phyloP scores from a whole-genome alignment of 2,888 invertebrate genomes.

The Pachycephus smyrnensis region DNA sequence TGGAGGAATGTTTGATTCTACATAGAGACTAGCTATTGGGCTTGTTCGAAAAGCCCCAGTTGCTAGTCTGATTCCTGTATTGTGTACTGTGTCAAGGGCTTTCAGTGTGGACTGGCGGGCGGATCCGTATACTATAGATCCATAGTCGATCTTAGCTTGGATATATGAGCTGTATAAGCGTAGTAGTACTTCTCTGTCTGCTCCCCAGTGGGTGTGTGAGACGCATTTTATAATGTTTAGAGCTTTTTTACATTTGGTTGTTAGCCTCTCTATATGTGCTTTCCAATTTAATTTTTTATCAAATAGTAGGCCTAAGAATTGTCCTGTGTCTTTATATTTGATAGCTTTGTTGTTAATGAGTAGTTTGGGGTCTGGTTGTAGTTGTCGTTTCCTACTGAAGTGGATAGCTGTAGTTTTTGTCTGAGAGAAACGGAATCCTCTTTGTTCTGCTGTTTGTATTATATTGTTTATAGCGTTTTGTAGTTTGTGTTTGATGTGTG shows the following conservation, averaged over 20 bases:
- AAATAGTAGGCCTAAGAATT: conserved; percentile 31
- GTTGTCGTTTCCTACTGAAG: conserved; percentile 11
- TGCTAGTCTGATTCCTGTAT: conserved; percentile 20
- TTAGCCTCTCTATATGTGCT: conserved; percentile 23
- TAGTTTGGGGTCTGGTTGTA: not conserved
- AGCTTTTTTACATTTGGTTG: conserved; percentile 16
- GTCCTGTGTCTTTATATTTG: conserved; percentile 7
- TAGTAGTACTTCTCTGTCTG: conserved; percentile 16
- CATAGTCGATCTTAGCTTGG: conserved; percentile 35
- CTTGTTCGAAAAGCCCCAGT: conserved; percentile 32
- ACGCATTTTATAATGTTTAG: conserved; percentile 29
- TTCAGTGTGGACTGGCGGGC: conserved; percentile 17
- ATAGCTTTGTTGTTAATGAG: conserved; percentile 3
- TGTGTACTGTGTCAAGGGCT: conserved; percentile 28
- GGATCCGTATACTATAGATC: conserved; percentile 32
- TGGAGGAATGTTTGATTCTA: conserved; percentile 24
- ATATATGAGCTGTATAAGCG: conserved; percentile 24
- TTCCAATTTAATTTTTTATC: conserved; percentile 28
- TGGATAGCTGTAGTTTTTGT: conserved; percentile 20
- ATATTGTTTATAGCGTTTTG: conserved; percentile 26
- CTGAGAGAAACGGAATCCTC: conserved; percentile 28
- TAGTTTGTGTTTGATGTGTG: conserved; percentile 10
- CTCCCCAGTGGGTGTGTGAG: conserved; percentile 26
- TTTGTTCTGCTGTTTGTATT: conserved; percentile 12
- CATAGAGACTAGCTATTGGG: conserved; percentile 24